Percentiles rank a stretch among this genome's conserved stretches.
These are phyloP conservation scores for Drosophila kanapiae DNA, from an alignment of 1,140 invertebrate species.

Conservation along the genomic window DNA sequence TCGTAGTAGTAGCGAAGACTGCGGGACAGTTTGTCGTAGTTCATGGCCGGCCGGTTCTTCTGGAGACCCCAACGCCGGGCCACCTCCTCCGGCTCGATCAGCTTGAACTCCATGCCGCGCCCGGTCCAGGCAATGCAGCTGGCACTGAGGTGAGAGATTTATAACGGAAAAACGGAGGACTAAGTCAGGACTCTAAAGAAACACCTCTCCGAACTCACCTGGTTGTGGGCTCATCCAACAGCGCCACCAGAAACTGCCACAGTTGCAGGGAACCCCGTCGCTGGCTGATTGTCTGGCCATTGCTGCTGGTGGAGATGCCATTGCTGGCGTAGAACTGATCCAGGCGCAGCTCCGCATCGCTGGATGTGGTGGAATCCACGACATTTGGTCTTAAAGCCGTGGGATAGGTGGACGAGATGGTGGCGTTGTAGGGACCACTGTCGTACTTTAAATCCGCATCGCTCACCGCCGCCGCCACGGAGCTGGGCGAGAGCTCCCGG, in stretches of 20 bases:
- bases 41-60: slow-evolving; percentile 97
- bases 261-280: slow-evolving; percentile 94
- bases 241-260: slow-evolving; percentile 97
- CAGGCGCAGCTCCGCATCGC: slow-evolving; percentile 74
- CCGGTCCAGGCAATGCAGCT: slow-evolving; percentile 98
- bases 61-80: slow-evolving; percentile 93
- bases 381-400: slow-evolving; percentile 61
- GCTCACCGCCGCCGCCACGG: slow-evolving; percentile 19
- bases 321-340: slow-evolving; percentile 79
- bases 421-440: slow-evolving; percentile 75
- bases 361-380: slow-evolving; percentile 80
- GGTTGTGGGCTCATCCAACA: slow-evolving; percentile 92
- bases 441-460: slow-evolving; percentile 79
- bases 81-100: slow-evolving; percentile 97
- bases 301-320: slow-evolving; percentile 75
- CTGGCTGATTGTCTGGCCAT: slow-evolving; percentile 72
- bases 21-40: slow-evolving; percentile 97
- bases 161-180: no score
- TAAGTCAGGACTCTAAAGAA: no score
- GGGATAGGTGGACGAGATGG: slow-evolving; percentile 79
- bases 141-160: slow-evolving; percentile 86
- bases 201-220: slow-evolving; percentile 53
- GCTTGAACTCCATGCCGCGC: slow-evolving; percentile 96
- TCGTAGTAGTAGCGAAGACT: slow-evolving; percentile 98
- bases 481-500: slow-evolving; percentile 60